Base-by-base conservation (phyloP, 1,140 invertebrate species). In the Cherax quadricarinatus region DNA sequence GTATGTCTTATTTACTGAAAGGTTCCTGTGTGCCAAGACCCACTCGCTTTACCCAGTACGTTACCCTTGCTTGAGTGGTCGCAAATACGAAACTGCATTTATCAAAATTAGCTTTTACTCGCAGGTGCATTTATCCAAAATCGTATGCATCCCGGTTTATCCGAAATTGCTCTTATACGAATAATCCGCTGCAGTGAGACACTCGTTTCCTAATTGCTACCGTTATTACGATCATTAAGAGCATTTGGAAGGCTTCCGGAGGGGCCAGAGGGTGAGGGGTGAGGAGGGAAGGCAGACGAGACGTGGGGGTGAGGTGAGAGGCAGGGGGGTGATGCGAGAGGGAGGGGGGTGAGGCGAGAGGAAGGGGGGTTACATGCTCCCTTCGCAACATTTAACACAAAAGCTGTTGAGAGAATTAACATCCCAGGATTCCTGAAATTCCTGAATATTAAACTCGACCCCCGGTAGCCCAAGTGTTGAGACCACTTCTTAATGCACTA, bases 361-460 rank as follows among this genome's bases (percentile, higher is more conserved):
- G 4, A 9, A 5, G 79, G 21, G 21, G 24, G 79, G 70, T 75
- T 21, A 9, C 18, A 30, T 21, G 14, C 21, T 14, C 24, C 12
- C n/a, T n/a, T 75, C 70, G 70, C n/a, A 75, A 75, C 70, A 75
- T 75, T 75, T 75, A 75, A 75, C 70, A 30, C 70, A 75, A 75
- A 75, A 30, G 70, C 70, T 75, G 70, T 75, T 75, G n/a, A 75
- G 70, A 4, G 6, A 75, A 75, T 75, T 75, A 75, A 75, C 70
- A 75, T 9, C 70, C 6, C 70, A 75, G 70, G n/a, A 14, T 75
- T 24, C 70, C 7, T 6, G 70, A 75, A 75, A 75, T 75, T 75
- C 70, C 24, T 75, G 70, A 75, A 75, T 75, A 75, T n/a, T 24
- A 12, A 21, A 30, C n/a, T 24, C 70, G 70, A 30, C n/a, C 70